phyloP scores from a whole-genome alignment of 2,113 vertebrate species.

The Hoplias malabaricus region DNA sequence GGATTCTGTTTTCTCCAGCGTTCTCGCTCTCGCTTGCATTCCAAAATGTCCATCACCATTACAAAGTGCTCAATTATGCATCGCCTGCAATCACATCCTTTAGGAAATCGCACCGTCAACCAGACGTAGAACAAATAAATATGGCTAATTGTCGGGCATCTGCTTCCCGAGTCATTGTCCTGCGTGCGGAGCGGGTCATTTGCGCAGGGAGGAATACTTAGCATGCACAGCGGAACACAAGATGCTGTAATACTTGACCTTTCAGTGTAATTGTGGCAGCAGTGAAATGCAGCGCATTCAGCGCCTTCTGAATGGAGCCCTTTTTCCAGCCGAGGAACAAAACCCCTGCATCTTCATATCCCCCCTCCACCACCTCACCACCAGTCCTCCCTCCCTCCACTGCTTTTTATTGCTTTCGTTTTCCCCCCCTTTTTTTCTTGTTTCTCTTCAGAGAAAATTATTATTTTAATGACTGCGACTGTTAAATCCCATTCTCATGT shows the following conservation, averaged over 20 bases:
- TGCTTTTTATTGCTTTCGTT: constrained; percentile 71
- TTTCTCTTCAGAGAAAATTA: constrained; percentile 86
- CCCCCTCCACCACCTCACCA: too few relatives aligned
- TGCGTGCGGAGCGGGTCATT: constrained; percentile 95
- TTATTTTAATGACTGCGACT: constrained; percentile 85
- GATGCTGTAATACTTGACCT: constrained; percentile 99
- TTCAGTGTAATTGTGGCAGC: constrained; percentile 98
- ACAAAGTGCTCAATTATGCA: constrained; percentile 87
- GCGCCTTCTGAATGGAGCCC: constrained; percentile 88
- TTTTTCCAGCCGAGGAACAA: constrained; percentile 82
- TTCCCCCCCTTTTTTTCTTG: too few relatives aligned
- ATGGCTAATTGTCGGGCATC: constrained; percentile 96
- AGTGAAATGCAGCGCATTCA: constrained; percentile 97
- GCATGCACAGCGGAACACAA: constrained; percentile 97
- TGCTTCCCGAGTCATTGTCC: constrained; percentile 94
- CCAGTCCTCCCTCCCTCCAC: too few relatives aligned
- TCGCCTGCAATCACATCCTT: constrained; percentile 95
- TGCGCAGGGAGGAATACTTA: constrained; percentile 97
- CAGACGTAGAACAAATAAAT: constrained; percentile 87
- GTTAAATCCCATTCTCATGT: constrained; percentile 86
- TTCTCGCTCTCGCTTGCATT: constrained; percentile 54
- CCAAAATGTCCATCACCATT: constrained; percentile 61
- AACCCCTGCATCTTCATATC: constrained; percentile 89
- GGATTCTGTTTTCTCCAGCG: constrained; percentile 42
- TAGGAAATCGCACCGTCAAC: constrained; percentile 91